phyloP scores from a whole-genome alignment of 1,140 invertebrate genomes.

The Trichonephila clavipes region DNA sequence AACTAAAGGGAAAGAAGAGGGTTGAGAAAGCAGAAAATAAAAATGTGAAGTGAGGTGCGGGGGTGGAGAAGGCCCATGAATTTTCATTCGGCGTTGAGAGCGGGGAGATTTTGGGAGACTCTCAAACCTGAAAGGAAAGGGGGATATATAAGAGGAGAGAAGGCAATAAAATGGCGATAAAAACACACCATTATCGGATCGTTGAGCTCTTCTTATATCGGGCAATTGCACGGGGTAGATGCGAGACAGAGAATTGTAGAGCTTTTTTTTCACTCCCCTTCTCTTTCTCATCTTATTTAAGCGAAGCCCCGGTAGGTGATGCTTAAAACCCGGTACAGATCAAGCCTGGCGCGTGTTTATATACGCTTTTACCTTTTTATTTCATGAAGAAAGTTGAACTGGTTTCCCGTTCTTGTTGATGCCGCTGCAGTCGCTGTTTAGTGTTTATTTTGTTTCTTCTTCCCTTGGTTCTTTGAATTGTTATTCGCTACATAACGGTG shows the following conservation, averaged over 20 bases:
- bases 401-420: conserved; percentile 38
- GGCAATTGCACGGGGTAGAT: conserved; percentile 9
- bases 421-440: background rate
- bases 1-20: conserved; percentile 3
- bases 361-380: conserved; percentile 21
- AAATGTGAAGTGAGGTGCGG: background rate
- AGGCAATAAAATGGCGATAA: conserved; percentile 76
- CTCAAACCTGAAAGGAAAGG: conserved; percentile 18
- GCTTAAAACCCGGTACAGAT: conserved; percentile 48
- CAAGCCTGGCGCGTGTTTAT: conserved; percentile 37
- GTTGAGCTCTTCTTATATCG: conserved; percentile 59
- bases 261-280: background rate
- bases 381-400: conserved; percentile 28
- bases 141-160: conserved; percentile 68
- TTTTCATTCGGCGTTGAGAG: conserved; percentile 74
- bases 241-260: conserved; percentile 44
- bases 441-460: conserved; percentile 59
- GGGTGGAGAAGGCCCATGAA: conserved; percentile 54
- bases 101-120: conserved; percentile 31
- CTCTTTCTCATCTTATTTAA: conserved; percentile 48
- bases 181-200: conserved; percentile 75
- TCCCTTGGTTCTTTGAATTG: conserved; percentile 29
- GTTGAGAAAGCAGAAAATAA: conserved; percentile 30
- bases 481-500: conserved; percentile 53
- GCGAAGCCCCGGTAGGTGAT: conserved; percentile 24